Percentiles rank a stretch among this genome's conserved stretches.
Evolutionary conservation across 2,113 vertebrate genomes (phyloP).

Genomic region (Pachyramphus minor): DNA sequence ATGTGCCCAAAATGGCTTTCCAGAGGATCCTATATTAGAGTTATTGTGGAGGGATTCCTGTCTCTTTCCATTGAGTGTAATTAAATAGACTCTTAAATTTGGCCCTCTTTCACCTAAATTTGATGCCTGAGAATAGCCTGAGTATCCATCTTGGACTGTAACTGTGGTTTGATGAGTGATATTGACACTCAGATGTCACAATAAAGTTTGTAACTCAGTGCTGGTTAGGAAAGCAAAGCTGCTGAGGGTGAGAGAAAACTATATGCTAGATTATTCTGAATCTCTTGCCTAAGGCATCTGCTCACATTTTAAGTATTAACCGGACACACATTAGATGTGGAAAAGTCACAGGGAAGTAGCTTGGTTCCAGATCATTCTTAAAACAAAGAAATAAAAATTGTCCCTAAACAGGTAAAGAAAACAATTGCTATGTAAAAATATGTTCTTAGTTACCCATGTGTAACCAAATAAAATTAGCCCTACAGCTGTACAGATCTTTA

Average conservation of each 20-base stretch:
- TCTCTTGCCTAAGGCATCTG: background rate
- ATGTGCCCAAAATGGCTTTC: background rate
- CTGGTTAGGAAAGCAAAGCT: background rate
- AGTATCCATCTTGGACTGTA: background rate
- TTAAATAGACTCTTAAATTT: constrained; percentile 6
- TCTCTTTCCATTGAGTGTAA: background rate
- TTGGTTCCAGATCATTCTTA: background rate
- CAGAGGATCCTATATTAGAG: background rate
- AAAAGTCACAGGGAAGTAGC: background rate
- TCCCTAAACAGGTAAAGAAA: background rate
- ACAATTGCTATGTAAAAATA: background rate
- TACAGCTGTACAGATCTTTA: background rate
- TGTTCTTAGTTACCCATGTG: background rate
- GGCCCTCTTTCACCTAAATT: background rate
- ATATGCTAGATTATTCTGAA: background rate
- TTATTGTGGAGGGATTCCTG: background rate
- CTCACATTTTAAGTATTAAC: constrained; percentile 2
- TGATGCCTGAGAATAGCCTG: background rate
- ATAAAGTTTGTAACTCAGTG: background rate
- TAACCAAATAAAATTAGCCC: background rate
- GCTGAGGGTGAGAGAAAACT: background rate
- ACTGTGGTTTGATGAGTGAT: background rate
- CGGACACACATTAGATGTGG: background rate
- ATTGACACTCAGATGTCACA: background rate
- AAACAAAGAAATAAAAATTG: background rate